phyloP scores from a whole-genome alignment of 2,797 vertebrate species.

The Trachurus trachurus region DNA sequence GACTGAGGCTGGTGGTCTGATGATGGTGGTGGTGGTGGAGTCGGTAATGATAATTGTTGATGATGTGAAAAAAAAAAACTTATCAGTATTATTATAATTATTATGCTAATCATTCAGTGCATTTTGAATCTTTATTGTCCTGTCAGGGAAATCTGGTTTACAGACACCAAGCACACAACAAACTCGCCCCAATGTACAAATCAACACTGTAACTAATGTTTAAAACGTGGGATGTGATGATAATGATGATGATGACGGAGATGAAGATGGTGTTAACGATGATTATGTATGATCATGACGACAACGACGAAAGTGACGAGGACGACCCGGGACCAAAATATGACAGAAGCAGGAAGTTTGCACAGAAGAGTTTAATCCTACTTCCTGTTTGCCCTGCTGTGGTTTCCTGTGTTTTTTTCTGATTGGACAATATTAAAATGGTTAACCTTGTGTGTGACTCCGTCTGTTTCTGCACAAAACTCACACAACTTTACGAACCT shows the following conservation, averaged over 20 bases:
- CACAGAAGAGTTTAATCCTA: conserved; percentile 38
- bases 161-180: conserved; percentile 51
- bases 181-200: conserved; percentile 34
- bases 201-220: conserved; percentile 56
- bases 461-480: neutral
- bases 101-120: conserved; percentile 54
- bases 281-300: conserved; percentile 13
- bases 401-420: conserved; percentile 69
- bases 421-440: conserved; percentile 72
- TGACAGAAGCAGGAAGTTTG: conserved; percentile 57
- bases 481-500: no score
- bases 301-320: neutral
- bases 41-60: conserved; percentile 42
- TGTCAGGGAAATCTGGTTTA: conserved; percentile 59
- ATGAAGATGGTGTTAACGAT: conserved; percentile 6
- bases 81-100: conserved; percentile 63
- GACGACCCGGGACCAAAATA: conserved; percentile 55
- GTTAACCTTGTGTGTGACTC: conserved; percentile 39
- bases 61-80: conserved; percentile 47
- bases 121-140: conserved; percentile 53
- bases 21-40: neutral
- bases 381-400: conserved; percentile 75
- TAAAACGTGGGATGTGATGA: conserved; percentile 28
- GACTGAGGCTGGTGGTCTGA: neutral
- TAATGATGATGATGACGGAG: conserved; percentile 11